These are phyloP conservation scores for Agrochola litura DNA, from an alignment of 2,888 invertebrate genomes.

Conservation along the genomic window DNA sequence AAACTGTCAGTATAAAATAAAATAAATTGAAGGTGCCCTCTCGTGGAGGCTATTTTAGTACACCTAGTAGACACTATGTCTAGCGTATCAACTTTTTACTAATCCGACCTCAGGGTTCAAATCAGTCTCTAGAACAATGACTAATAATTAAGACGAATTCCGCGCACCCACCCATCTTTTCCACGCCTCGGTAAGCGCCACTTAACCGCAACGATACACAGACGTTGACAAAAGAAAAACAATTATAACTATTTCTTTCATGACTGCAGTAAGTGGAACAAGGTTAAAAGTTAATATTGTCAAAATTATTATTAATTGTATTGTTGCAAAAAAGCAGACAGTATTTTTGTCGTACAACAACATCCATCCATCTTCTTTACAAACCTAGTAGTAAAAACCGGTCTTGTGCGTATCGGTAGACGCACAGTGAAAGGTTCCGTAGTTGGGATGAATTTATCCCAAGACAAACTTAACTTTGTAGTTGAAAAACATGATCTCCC, in stretches of 20 bases:
- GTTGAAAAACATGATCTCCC: too few species aligned
- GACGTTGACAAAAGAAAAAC: conserved; percentile 31
- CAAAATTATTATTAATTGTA: conserved; percentile 25
- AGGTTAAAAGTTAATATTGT: conserved; percentile 33
- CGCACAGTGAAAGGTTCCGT: too few species aligned
- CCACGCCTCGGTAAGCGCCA: conserved; percentile 46
- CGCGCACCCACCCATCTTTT: conserved; percentile 55
- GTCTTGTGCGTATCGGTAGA: too few species aligned
- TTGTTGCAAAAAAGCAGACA: background rate
- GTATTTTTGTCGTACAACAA: background rate
- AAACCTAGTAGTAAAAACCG: too few species aligned
- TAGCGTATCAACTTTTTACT: conserved; percentile 33
- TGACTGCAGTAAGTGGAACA: conserved; percentile 15
- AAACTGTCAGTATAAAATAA: too few species aligned
- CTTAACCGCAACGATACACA: conserved; percentile 54
- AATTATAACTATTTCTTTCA: conserved; percentile 40
- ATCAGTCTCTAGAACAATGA: conserved; percentile 48
- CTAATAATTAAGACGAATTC: conserved; percentile 38
- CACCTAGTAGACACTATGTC: conserved; percentile 4
- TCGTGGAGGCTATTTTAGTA: too few species aligned
- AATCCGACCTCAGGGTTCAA: conserved; percentile 24
- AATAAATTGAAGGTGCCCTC: too few species aligned
- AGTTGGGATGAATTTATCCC: too few species aligned
- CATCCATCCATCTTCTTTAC: background rate
- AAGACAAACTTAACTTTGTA: too few species aligned